Evolutionary conservation across 2,888 invertebrate genomes (phyloP), one percentile per base, ranked within the genome.

Genomic region (Pterostichus niger): DNA sequence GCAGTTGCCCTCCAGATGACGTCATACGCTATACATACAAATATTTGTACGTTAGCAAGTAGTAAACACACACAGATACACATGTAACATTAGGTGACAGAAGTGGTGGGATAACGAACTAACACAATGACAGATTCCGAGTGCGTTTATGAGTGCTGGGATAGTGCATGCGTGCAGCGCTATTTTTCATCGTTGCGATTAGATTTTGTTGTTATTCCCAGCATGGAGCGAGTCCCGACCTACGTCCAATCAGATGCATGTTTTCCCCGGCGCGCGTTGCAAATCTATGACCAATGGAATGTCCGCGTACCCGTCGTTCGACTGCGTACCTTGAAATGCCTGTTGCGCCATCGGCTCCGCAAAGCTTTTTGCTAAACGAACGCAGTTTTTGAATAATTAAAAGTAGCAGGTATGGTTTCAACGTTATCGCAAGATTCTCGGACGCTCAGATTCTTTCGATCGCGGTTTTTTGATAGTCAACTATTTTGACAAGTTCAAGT

Each of bases 241-340:
- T 76, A 56, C 64, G 79, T 44, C 79, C 79, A 79, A 79, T 79
- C 79, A 79, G 46, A 79, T 79, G 79, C 79, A 64, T 68, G 79
- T 31, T 54, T 52, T 52, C 64, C 61, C 61, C 64, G 79, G 13
- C 33, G 79, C 46, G 33, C 54, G 40, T 44, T 15, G 78, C 81
- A 17, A 71, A 81, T 81, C 81, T 81, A 73, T 56, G 64, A 82
- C 82, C 82, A 82, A 82, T 82, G 82, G 75, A 73, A 75, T 59
- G 61, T 75, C 44, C 52, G 52, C 75, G 56, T 6, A 54, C 54
- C 11, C n/a, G 15, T 11, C 13, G 54, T 6, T n/a, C 15, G 54
- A 15, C 54, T 44, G 80, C 44, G 80, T 80, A 80, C 80, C 80
- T 80, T 80, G 80, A 68, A 80, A 68, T 59, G 64, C 64, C 54